Base-by-base conservation (phyloP, 92 coral and sea anemone species). In the Epizoanthus fatuus region DNA sequence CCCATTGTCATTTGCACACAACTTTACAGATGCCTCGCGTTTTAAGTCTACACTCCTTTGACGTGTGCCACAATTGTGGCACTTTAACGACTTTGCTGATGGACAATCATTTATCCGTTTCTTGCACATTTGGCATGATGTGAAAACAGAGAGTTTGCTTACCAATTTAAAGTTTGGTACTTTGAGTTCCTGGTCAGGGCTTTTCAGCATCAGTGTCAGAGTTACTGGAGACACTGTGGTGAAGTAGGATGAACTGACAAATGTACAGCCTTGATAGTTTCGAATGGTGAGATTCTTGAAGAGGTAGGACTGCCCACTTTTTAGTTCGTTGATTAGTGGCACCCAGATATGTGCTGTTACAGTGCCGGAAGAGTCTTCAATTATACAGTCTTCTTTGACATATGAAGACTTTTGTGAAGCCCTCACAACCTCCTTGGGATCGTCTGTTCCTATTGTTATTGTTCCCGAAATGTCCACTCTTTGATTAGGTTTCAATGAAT, bases 351-450 rank as follows among this genome's bases (percentile, higher is more conserved):
- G 88, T 38, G 87, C 81, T 85, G 85, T 81, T 7, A 85, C 81
- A 15, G 89, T 25, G 10, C 95, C 86, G 35, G 90, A 69, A 56
- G 59, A 63, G 72, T 92, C 95, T 81, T 89, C 95, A 12, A 89
- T 59, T 15, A 89, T 72, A 78, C 93, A 89, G 79, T 92, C 95
- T 83, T 91, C 94, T 81, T 92, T 89, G 40, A 89, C 91, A 7
- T 54, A 80, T 22, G 58, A 39, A 63, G 69, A 45, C 75, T 87
- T 74, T 15, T 79, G 78, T 29, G 79, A 79, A 29, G 83, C 72
- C 49, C 69, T 83, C 5, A 88, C 42, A 39, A 88, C 85, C 42
- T 76, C 35, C 86, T 91, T 91, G 73, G 86, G 75, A 52, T 88
- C 76, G 49, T 87, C 75, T 76, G 57, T 20, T 19, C 95, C 95